phyloP scores from a whole-genome alignment of 2,797 vertebrate species.

The Hybognathus amarus region DNA sequence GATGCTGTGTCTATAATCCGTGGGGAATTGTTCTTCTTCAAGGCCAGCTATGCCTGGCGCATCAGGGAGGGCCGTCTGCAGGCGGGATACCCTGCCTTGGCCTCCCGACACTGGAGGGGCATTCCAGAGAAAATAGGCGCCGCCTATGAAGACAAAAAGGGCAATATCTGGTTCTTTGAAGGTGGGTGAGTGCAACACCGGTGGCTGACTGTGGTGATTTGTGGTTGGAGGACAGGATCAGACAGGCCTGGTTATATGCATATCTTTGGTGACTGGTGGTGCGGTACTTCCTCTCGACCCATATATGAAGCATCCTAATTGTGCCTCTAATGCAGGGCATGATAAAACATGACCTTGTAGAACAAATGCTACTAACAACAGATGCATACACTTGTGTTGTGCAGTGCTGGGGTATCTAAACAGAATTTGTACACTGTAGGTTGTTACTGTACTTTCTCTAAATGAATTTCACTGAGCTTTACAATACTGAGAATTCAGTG shows the following conservation, averaged over 20 bases:
- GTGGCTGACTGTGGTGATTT: slow-evolving; percentile 42
- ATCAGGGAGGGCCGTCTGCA: slow-evolving; percentile 86
- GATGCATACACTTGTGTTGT: neutral
- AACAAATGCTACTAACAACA: slow-evolving; percentile 16
- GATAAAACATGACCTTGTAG: slow-evolving; percentile 28
- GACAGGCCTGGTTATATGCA: slow-evolving; percentile 39
- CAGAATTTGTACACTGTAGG: neutral
- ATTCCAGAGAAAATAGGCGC: slow-evolving; percentile 88
- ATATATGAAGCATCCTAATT: slow-evolving; percentile 34
- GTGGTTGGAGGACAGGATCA: slow-evolving; percentile 40
- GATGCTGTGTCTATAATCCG: slow-evolving; percentile 91
- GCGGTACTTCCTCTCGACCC: slow-evolving; percentile 40
- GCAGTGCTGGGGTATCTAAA: neutral
- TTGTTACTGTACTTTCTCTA: neutral
- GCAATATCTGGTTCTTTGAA: slow-evolving; percentile 97
- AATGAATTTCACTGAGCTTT: neutral
- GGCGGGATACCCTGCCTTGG: slow-evolving; percentile 89
- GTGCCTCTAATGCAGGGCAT: slow-evolving; percentile 34
- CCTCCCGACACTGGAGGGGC: slow-evolving; percentile 92
- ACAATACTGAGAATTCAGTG: neutral
- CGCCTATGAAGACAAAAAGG: slow-evolving; percentile 90
- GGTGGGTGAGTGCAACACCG: slow-evolving; percentile 73
- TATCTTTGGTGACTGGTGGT: slow-evolving; percentile 24
- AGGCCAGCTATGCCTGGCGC: slow-evolving; percentile 89
- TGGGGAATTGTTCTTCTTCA: slow-evolving; percentile 97